Evolutionary conservation across 1,140 invertebrate species (phyloP).

Genomic region (Pseudomyrmex dendroicus): DNA sequence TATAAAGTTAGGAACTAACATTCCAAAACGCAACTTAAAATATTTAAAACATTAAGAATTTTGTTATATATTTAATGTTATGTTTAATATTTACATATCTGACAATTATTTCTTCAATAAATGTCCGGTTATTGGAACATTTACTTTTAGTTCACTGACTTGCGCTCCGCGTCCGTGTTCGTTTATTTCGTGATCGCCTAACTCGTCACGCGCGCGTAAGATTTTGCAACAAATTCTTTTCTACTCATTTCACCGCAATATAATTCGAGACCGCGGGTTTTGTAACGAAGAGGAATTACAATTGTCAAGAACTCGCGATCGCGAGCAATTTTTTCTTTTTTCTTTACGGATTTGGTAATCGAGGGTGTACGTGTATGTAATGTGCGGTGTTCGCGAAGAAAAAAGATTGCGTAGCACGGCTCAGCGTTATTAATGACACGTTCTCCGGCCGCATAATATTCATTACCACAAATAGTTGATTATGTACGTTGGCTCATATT

Average conservation of each 20-base stretch:
- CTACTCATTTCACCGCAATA: background rate
- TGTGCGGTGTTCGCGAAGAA: slow-evolving; percentile 56
- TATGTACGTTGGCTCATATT: slow-evolving; percentile 84
- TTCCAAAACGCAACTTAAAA: no score
- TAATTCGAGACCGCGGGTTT: no score
- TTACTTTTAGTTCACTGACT: background rate
- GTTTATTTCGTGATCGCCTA: background rate
- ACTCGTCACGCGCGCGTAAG: no score
- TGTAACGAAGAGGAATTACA: background rate
- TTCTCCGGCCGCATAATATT: slow-evolving; percentile 82
- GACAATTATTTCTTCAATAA: no score
- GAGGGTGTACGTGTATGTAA: slow-evolving; percentile 54
- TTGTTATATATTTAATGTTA: no score
- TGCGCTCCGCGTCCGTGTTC: background rate
- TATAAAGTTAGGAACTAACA: no score
- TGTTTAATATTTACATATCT: no score
- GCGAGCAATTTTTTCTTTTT: slow-evolving; percentile 25
- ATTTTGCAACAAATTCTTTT: background rate
- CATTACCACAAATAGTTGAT: slow-evolving; percentile 85
- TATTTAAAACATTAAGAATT: no score
- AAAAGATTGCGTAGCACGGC: slow-evolving; percentile 76
- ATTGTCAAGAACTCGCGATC: slow-evolving; percentile 14
- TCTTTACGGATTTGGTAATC: slow-evolving; percentile 42
- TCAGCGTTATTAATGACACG: slow-evolving; percentile 82
- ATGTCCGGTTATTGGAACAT: no score